These are phyloP conservation scores for Gymnocypris eckloni DNA, from an alignment of 2,797 vertebrate genomes.

Conservation along the genomic window DNA sequence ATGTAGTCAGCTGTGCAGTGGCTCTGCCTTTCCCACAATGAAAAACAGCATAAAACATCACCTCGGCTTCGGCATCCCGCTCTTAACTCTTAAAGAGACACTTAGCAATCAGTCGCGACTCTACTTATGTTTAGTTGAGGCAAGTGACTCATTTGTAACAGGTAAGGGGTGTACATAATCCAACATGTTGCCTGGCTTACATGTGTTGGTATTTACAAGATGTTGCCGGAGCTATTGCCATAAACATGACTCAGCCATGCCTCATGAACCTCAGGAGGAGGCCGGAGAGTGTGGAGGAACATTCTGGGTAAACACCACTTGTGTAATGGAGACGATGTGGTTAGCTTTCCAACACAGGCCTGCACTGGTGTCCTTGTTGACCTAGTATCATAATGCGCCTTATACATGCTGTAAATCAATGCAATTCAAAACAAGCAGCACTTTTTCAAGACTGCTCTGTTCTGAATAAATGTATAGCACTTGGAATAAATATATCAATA, in stretches of 20 bases:
- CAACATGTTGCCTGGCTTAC: neutral
- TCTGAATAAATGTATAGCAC: neutral
- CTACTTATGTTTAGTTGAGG: neutral
- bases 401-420: slow-evolving; percentile 27
- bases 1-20: slow-evolving; percentile 73
- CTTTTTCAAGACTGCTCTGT: neutral
- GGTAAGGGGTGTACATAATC: neutral
- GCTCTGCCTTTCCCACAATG: slow-evolving; percentile 75
- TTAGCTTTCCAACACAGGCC: slow-evolving; percentile 31
- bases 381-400: neutral
- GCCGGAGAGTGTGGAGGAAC: slow-evolving; percentile 45
- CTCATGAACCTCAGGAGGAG: slow-evolving; percentile 52
- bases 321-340: slow-evolving; percentile 42
- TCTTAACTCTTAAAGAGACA: slow-evolving; percentile 55
- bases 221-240: slow-evolving; percentile 44
- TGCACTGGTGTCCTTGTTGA: slow-evolving; percentile 25
- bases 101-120: neutral
- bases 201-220: slow-evolving; percentile 26
- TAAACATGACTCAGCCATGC: slow-evolving; percentile 50
- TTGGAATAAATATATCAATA: neutral
- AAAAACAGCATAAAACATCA: slow-evolving; percentile 72
- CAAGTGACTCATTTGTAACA: neutral
- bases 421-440: slow-evolving; percentile 1
- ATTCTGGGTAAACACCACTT: slow-evolving; percentile 56
- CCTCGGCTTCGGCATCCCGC: slow-evolving; percentile 66